Conservation (phyloP, 2,113 vertebrate genomes). For the Paradisaea rubra region DNA sequence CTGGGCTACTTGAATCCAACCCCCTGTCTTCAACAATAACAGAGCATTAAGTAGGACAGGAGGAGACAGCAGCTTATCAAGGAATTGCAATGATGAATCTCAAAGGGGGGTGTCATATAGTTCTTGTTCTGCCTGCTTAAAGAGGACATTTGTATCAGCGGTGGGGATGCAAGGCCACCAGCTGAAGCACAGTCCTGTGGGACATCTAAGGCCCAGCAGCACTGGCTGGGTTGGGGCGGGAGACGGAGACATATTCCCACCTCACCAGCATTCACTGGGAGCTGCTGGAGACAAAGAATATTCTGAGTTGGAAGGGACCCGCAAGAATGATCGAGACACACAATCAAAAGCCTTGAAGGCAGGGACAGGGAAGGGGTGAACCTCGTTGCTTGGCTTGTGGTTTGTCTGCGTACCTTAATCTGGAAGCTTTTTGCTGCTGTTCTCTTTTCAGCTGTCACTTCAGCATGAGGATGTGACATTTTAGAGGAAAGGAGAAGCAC, state of each 20-base stretch:
- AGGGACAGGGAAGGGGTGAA: neutral
- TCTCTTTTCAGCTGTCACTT: neutral
- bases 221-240: neutral
- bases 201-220: neutral
- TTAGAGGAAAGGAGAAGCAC: neutral
- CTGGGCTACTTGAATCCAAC: neutral
- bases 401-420: neutral
- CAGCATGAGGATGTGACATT: neutral
- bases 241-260: neutral
- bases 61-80: neutral
- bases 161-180: neutral
- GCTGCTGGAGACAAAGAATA: neutral
- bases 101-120: neutral
- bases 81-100: neutral
- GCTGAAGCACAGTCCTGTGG: neutral
- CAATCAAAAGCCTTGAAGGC: neutral
- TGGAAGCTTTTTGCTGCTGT: neutral
- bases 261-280: neutral
- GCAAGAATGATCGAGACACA: neutral
- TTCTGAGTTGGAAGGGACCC: neutral
- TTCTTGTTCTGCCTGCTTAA: neutral
- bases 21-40: neutral
- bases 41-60: neutral
- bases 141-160: rapidly evolving
- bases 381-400: rapidly evolving